phyloP scores from a whole-genome alignment of 1,140 invertebrate species.

The Drosophila equinoxialis region DNA sequence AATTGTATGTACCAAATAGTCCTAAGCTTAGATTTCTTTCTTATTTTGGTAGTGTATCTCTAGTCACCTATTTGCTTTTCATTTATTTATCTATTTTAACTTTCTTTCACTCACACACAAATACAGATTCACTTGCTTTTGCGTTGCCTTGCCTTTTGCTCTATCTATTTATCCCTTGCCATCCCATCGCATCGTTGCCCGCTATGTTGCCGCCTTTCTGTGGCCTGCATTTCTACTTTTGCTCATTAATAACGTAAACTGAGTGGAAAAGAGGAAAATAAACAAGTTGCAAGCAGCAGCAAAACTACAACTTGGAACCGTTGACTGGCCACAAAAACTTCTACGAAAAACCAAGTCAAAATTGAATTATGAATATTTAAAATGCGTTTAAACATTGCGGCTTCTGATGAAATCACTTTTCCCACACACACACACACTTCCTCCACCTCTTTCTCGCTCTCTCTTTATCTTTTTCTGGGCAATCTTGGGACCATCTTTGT shows the following conservation, averaged over 20 bases:
- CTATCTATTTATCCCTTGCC: slow-evolving; percentile 15
- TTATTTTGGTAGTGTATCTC: slow-evolving; percentile 3
- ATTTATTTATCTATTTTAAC: slow-evolving; percentile 28
- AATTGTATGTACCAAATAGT: no score
- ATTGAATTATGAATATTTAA: slow-evolving; percentile 82
- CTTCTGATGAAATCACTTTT: slow-evolving; percentile 22
- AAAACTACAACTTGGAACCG: slow-evolving; percentile 32
- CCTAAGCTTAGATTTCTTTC: not conserved
- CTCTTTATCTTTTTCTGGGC: not conserved
- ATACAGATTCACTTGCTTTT: not conserved
- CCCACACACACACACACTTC: not conserved
- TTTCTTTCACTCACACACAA: slow-evolving; percentile 22
- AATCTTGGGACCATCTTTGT: not conserved
- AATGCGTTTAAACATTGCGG: slow-evolving; percentile 70
- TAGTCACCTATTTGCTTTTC: not conserved
- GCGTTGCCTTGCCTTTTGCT: not conserved
- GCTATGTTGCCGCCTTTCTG: slow-evolving; percentile 28
- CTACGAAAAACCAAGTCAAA: slow-evolving; percentile 67
- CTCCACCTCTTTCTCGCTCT: slow-evolving; percentile 1
- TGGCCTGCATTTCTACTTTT: slow-evolving; percentile 70
- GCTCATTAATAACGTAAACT: slow-evolving; percentile 75
- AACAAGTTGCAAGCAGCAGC: slow-evolving; percentile 53
- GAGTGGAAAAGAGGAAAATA: slow-evolving; percentile 57
- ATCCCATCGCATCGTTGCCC: not conserved
- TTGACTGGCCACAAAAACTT: slow-evolving; percentile 68